phyloP scores from a whole-genome alignment of 1,140 invertebrate genomes.

The Eriocheir sinensis region DNA sequence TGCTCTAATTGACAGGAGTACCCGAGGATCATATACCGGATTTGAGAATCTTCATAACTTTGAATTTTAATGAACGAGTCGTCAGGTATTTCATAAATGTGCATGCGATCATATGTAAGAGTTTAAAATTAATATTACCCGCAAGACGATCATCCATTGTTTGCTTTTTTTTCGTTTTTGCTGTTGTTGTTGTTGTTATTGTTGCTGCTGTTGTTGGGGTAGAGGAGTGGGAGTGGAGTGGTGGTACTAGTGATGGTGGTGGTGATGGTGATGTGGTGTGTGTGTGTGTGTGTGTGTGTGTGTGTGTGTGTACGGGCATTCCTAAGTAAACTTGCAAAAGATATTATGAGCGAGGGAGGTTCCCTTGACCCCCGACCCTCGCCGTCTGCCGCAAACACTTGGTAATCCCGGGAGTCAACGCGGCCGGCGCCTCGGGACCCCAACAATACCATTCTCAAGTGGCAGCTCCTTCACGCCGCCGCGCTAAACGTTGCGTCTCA shows the following conservation, averaged over 20 bases:
- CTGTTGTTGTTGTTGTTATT: not conserved
- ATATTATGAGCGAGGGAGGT: slow-evolving; percentile 4
- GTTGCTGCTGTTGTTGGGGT: too few species aligned
- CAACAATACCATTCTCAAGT: not conserved
- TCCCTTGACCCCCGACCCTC: not conserved
- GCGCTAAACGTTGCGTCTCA: not conserved
- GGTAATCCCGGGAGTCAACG: not conserved
- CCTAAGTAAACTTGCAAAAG: not conserved
- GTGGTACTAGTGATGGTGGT: not conserved
- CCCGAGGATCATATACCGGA: not conserved
- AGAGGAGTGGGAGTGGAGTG: too few species aligned
- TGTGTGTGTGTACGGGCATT: not conserved
- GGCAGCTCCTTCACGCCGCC: not conserved
- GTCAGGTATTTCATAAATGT: not conserved
- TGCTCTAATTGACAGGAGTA: not conserved
- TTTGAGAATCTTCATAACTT: not conserved
- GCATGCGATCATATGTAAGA: not conserved
- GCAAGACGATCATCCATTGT: not conserved
- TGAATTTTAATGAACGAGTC: not conserved
- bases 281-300: not conserved
- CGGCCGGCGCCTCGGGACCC: not conserved
- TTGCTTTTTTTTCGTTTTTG: not conserved
- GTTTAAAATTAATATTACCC: not conserved
- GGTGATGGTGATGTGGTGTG: not conserved
- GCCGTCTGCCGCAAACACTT: not conserved